These are phyloP conservation scores for Habroteleia sp. DNA, from an alignment of 2,888 invertebrate species.

Conservation along the genomic window DNA sequence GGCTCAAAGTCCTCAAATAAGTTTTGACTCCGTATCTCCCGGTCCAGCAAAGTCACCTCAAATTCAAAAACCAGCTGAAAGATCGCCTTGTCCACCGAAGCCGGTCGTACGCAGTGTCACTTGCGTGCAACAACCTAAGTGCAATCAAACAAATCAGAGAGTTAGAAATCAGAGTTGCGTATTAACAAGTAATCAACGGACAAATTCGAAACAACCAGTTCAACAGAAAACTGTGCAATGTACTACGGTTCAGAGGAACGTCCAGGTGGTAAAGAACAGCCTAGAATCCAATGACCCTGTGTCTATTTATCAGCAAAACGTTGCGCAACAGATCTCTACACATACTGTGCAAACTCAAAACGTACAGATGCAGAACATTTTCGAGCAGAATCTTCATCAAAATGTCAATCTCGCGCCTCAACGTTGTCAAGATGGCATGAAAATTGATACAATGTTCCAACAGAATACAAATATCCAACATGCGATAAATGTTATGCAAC, in stretches of 20 bases:
- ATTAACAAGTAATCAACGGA: slow-evolving; percentile 62
- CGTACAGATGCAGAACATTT: slow-evolving; percentile 73
- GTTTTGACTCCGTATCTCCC: slow-evolving; percentile 43
- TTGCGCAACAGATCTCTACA: slow-evolving; percentile 74
- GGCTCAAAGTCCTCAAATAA: slow-evolving; percentile 37
- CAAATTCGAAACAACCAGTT: slow-evolving; percentile 65
- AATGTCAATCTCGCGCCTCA: slow-evolving; percentile 55
- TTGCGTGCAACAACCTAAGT: slow-evolving; percentile 64
- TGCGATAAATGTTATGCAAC: slow-evolving; percentile 73
- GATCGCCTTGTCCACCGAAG: slow-evolving; percentile 41
- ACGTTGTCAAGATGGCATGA: slow-evolving; percentile 63
- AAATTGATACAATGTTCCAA: slow-evolving; percentile 69
- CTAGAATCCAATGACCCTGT: slow-evolving; percentile 64
- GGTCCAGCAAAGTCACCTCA: slow-evolving; percentile 51
- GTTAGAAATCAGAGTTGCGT: slow-evolving; percentile 52
- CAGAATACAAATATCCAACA: slow-evolving; percentile 72
- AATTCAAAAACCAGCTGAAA: slow-evolving; percentile 24
- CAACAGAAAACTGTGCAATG: slow-evolving; percentile 65
- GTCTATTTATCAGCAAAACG: slow-evolving; percentile 73
- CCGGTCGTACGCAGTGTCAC: slow-evolving; percentile 45
- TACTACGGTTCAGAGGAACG: slow-evolving; percentile 69
- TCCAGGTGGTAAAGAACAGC: slow-evolving; percentile 72
- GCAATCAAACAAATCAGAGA: slow-evolving; percentile 59
- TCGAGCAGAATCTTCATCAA: slow-evolving; percentile 77
- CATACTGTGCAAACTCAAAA: slow-evolving; percentile 76